Percentiles rank a stretch among this genome's conserved stretches.
Conservation (phyloP, 2,113 vertebrate species). For the Ictalurus furcatus region DNA sequence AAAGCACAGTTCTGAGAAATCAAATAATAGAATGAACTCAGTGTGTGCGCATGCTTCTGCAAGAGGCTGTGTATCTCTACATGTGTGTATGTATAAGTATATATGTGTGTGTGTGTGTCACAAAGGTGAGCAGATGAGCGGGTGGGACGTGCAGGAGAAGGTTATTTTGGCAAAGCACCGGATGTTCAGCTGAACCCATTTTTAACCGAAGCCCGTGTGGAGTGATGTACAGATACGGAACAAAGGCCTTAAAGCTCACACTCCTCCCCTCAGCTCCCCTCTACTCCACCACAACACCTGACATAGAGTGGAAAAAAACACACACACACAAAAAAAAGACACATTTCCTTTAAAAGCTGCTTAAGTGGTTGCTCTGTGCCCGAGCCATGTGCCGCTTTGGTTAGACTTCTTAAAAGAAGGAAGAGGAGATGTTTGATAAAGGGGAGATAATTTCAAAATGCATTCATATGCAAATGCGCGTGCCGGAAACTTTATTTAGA, state of each 20-base stretch:
- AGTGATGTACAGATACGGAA: constrained; percentile 78
- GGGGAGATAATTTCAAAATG: constrained; percentile 50
- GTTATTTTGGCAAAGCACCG: constrained; percentile 74
- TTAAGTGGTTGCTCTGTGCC: constrained; percentile 55
- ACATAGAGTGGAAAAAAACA: constrained; percentile 32
- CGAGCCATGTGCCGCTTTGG: constrained; percentile 50
- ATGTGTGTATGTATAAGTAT: constrained; percentile 28
- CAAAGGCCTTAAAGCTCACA: constrained; percentile 64
- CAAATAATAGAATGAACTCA: constrained; percentile 20
- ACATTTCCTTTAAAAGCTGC: constrained; percentile 54
- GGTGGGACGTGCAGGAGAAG: constrained; percentile 47
- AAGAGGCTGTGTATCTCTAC: constrained; percentile 17
- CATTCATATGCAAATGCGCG: constrained; percentile 55
- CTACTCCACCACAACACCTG: constrained; percentile 54
- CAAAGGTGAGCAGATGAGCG: constrained; percentile 35
- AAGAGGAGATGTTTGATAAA: constrained; percentile 53
- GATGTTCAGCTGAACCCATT: constrained; percentile 77
- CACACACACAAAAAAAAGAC: constrained; percentile 29
- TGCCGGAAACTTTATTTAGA: constrained; percentile 54
- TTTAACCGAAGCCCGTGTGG: constrained; percentile 79
- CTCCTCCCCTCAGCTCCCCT: constrained; percentile 38
- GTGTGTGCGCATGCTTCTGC: constrained; percentile 15
- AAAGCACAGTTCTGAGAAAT: constrained; percentile 50
- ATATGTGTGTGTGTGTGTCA: constrained; percentile 34
- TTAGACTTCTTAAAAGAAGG: constrained; percentile 54